Conservation (phyloP, 2,113 vertebrate genomes). For the Pungitius pungitius region DNA sequence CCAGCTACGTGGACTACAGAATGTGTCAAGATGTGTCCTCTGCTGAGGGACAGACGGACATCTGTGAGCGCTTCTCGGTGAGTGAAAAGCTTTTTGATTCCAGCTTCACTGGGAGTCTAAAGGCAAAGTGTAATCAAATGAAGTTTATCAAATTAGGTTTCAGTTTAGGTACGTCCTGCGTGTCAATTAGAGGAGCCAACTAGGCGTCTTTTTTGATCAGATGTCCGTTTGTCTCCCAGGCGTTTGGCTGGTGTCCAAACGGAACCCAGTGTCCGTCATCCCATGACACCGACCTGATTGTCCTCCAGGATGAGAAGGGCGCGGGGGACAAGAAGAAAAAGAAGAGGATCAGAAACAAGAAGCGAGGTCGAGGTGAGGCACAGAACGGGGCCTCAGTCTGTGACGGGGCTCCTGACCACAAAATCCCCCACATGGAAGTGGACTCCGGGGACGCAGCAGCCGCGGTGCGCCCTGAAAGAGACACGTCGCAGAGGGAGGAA, state of each 20-base stretch:
- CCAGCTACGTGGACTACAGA: conserved; percentile 72
- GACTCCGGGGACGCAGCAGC: conserved; percentile 32
- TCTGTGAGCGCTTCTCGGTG: conserved; percentile 74
- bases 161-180: not conserved
- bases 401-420: conserved; percentile 63
- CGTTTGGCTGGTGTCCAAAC: conserved; percentile 94
- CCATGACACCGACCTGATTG: conserved; percentile 94
- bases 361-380: conserved; percentile 15
- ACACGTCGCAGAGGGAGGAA: no score
- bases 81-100: conserved; percentile 22
- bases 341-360: conserved; percentile 83
- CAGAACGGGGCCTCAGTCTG: not conserved
- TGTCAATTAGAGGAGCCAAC: not conserved
- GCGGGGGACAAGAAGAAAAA: conserved; percentile 83
- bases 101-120: not conserved
- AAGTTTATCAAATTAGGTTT: not conserved
- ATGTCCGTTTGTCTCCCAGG: conserved; percentile 73
- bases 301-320: conserved; percentile 88
- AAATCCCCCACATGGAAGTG: conserved; percentile 70
- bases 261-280: conserved; percentile 89
- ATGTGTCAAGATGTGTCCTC: conserved; percentile 52
- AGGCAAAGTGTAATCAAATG: not conserved
- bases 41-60: conserved; percentile 42
- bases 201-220: not conserved
- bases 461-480: not conserved